Evolutionary conservation across 2,888 invertebrate genomes (phyloP), one percentile per base, ranked within the genome.

Genomic region (Sicus ferrugineus): DNA sequence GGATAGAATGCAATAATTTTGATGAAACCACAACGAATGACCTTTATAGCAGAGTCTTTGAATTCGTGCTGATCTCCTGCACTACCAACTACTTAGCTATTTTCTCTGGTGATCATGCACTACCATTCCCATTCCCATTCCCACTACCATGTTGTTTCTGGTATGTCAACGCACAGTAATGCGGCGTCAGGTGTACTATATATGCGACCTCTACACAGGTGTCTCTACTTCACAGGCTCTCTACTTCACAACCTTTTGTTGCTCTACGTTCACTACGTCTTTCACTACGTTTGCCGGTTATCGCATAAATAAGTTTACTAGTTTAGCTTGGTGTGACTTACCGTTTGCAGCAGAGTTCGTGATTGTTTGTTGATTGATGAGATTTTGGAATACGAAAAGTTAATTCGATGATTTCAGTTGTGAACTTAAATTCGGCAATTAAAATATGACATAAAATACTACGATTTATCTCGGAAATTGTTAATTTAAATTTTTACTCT

Each of bases 301-400:
- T 30, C 48, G 63, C 48, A 11, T 46, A 63, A 16, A 42, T 48
- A 63, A 48, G 46, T 19, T 61, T 42, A 61, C 42, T 14, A 7
- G 42, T 1, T 61, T 21, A 16, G 4, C 28, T 58, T 58, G 31
- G 34, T 30, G 72, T 68, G 70, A 75, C 75, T 75, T 75, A 75
- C 75, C 75, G 71, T 66, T 71, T 70, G 73, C 72, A 71, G 67
- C 66, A 69, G 72, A 72, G 72, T 69, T 73, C 70, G 66, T 74
- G 73, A 73, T 72, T 73, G 68, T 61, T 74, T 75, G 74, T 75
- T 75, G 75, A 75, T 75, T 75, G 75, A 70, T 69, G 75, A 73
- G 56, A 52, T 56, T 65, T 52, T 54, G n/a, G n/a, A n/a, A n/a
- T n/a, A n/a, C n/a, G n/a, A n/a, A n/a, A n/a, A n/a, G n/a, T n/a